Percentiles rank a stretch among this genome's conserved stretches.
Conservation (phyloP, 2,113 vertebrate genomes). For the Mormyrus iriodes region DNA sequence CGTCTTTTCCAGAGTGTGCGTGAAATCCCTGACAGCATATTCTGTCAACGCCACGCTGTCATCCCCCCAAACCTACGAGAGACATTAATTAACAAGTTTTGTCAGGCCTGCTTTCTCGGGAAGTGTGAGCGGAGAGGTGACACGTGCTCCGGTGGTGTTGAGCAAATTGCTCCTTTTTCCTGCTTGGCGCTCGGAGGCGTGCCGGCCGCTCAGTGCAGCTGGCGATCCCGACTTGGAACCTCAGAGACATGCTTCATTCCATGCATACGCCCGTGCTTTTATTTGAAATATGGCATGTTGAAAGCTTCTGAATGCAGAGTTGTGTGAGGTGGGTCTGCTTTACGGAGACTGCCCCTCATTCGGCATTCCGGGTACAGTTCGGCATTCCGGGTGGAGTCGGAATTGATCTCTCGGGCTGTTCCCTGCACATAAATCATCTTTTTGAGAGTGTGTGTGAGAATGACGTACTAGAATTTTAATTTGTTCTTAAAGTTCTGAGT, state of each 20-base stretch:
- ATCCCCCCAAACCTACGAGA: not conserved
- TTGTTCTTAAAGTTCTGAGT: not conserved
- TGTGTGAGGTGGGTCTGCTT: not conserved
- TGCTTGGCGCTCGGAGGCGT: not conserved
- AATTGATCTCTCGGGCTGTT: not conserved
- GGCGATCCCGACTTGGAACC: not conserved
- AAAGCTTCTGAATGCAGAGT: no score
- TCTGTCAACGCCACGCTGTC: not conserved
- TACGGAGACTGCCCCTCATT: not conserved
- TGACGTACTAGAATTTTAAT: not conserved
- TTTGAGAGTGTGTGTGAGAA: not conserved
- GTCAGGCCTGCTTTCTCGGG: not conserved
- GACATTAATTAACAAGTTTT: slow-evolving; percentile 1
- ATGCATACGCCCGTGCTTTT: not conserved
- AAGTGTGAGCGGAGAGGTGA: not conserved
- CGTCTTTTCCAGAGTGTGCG: not conserved
- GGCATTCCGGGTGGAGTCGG: not conserved
- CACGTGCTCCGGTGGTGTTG: not conserved
- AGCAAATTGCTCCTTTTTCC: not conserved
- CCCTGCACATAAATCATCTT: not conserved
- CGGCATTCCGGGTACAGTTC: not conserved
- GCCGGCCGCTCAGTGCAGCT: not conserved
- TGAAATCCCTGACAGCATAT: not conserved
- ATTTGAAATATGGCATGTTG: not conserved
- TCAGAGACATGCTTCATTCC: not conserved